phyloP scores from a whole-genome alignment of 2,113 vertebrate genomes.

The Tragelaphus buxtoni region DNA sequence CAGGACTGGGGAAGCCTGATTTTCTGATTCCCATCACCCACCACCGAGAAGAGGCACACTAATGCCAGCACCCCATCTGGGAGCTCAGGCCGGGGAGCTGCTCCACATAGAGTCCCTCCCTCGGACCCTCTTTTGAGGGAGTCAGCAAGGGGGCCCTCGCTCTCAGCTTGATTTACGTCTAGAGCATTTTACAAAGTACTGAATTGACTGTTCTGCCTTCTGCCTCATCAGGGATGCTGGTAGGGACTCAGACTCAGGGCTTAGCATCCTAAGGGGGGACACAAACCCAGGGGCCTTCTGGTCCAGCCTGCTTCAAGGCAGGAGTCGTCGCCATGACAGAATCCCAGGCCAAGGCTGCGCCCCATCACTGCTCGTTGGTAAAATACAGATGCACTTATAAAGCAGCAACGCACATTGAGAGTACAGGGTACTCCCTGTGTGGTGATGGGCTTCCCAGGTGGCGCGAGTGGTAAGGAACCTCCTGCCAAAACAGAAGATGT shows the following conservation, averaged over 20 bases:
- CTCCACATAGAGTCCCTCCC: too few relatives aligned
- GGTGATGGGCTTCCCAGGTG: background rate
- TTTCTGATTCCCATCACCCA: background rate
- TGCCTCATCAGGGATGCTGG: background rate
- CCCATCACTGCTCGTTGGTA: accelerated
- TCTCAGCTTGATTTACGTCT: background rate
- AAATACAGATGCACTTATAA: background rate
- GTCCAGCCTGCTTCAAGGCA: background rate
- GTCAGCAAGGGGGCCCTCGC: background rate
- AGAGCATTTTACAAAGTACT: background rate
- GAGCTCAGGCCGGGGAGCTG: background rate
- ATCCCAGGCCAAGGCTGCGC: background rate
- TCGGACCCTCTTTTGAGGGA: background rate
- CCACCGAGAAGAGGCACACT: background rate
- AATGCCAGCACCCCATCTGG: background rate
- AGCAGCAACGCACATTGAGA: accelerated
- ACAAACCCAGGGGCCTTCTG: background rate
- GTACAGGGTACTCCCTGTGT: accelerated
- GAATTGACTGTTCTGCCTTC: background rate
- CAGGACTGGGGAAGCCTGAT: background rate
- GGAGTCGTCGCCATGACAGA: background rate
- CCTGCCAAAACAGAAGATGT: background rate
- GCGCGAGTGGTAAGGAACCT: accelerated
- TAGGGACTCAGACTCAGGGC: background rate
- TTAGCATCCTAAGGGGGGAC: background rate